Conservation (phyloP, 1,140 invertebrate species). For the Lamellibrachia luymesi region DNA sequence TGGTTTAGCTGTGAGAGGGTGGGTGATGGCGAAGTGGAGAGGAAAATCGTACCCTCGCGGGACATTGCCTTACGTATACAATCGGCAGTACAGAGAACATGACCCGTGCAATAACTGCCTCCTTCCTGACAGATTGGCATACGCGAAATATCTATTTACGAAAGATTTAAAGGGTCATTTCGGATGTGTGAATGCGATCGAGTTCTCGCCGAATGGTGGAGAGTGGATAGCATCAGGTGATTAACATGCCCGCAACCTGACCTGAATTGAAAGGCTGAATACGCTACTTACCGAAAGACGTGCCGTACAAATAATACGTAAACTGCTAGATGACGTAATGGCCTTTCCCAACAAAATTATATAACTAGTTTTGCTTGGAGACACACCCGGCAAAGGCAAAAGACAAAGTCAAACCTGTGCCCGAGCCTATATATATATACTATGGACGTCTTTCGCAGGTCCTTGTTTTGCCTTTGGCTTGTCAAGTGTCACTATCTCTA, state of each 20-base stretch:
- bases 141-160: slow-evolving; percentile 64
- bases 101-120: background rate
- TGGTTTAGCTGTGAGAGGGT: background rate
- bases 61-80: background rate
- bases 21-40: background rate
- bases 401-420: background rate
- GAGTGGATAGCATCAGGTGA: slow-evolving; percentile 83
- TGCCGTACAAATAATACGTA: background rate
- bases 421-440: too few species aligned
- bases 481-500: background rate
- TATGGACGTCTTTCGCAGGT: background rate
- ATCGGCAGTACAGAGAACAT: background rate
- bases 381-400: background rate
- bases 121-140: slow-evolving; percentile 12
- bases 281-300: background rate
- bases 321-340: background rate
- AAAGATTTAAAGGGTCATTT: slow-evolving; percentile 85
- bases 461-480: background rate
- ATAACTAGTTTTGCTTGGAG: background rate
- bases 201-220: slow-evolving; percentile 82
- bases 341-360: background rate
- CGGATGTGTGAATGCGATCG: slow-evolving; percentile 95
- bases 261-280: background rate
- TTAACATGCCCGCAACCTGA: slow-evolving; percentile 28
- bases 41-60: background rate